phyloP scores from a whole-genome alignment of 2,113 vertebrate species.

The Nannobrachium achirus region DNA sequence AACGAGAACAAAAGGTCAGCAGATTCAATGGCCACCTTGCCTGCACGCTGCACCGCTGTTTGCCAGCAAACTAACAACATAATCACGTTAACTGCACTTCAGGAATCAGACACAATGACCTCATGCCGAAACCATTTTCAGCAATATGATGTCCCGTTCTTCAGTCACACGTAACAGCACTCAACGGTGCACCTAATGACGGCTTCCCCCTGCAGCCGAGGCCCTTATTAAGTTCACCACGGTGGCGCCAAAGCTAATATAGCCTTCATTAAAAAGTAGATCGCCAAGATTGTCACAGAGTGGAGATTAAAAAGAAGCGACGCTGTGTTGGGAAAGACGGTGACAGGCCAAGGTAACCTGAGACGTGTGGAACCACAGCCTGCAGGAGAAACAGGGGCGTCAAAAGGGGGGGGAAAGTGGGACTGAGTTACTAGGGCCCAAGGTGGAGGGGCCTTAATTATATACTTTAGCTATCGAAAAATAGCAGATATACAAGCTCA shows the following conservation, averaged over 20 bases:
- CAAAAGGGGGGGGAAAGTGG: too few species aligned
- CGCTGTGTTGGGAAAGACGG: slow-evolving; percentile 38
- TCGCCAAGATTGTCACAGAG: slow-evolving; percentile 46
- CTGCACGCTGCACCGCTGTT: slow-evolving; percentile 10
- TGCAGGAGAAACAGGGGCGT: too few species aligned
- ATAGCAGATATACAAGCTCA: too few species aligned
- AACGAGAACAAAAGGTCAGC: slow-evolving; percentile 21
- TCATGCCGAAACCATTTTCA: slow-evolving; percentile 52
- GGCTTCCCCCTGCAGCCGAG: slow-evolving; percentile 44
- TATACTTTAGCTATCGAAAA: too few species aligned
- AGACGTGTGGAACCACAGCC: slow-evolving; percentile 2
- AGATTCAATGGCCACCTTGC: slow-evolving; percentile 5
- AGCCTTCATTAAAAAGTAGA: slow-evolving; percentile 49
- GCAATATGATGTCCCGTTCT: slow-evolving; percentile 38
- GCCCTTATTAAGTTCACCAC: slow-evolving; percentile 52
- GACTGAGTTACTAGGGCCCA: too few species aligned
- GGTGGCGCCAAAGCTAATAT: slow-evolving; percentile 56
- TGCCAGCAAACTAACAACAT: slow-evolving; percentile 31
- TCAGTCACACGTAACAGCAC: slow-evolving; percentile 40
- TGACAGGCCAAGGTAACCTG: slow-evolving; percentile 8
- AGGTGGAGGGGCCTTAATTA: too few species aligned
- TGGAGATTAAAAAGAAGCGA: slow-evolving; percentile 49
- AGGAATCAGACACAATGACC: slow-evolving; percentile 58
- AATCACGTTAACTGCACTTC: slow-evolving; percentile 58
- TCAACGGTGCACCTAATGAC: slow-evolving; percentile 36